phyloP scores from a whole-genome alignment of 2,797 vertebrate genomes.

The Neosilurus hyrtlii region DNA sequence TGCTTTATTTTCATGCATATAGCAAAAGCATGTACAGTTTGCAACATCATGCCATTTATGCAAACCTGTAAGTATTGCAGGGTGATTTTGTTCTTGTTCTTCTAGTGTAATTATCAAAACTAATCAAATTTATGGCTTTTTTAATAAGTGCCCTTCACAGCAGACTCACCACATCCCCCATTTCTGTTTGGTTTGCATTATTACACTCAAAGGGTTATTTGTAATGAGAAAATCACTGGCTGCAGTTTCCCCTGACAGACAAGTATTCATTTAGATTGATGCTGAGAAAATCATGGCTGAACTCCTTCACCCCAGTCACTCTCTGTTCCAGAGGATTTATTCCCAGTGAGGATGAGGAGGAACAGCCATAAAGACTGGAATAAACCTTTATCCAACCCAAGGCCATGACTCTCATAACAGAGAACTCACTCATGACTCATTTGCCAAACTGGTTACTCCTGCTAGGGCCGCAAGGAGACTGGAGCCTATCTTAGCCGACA shows the following conservation, averaged over 20 bases:
- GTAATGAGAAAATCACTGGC: constrained; percentile 3
- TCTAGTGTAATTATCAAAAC: not conserved
- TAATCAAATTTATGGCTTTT: not conserved
- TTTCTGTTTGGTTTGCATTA: not conserved
- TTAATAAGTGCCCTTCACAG: too few species aligned
- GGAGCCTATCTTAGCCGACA: too few species aligned
- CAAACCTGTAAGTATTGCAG: not conserved
- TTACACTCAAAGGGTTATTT: not conserved
- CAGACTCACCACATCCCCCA: not conserved
- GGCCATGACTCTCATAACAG: not conserved
- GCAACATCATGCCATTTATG: too few species aligned
- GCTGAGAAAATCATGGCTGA: not conserved
- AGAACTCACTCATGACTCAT: too few species aligned
- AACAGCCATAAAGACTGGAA: not conserved
- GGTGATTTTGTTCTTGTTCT: not conserved
- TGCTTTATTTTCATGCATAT: not conserved
- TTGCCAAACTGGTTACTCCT: too few species aligned
- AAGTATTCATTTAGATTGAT: not conserved
- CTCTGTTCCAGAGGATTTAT: not conserved
- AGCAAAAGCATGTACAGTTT: not conserved
- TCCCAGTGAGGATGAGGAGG: not conserved
- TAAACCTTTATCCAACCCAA: not conserved
- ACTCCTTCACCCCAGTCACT: not conserved
- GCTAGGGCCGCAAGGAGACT: too few species aligned
- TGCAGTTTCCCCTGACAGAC: constrained; percentile 14